Percentiles rank a stretch among this genome's conserved stretches.
These are phyloP conservation scores for Planococcus citri DNA, from an alignment of 1,140 invertebrate genomes.

Conservation along the genomic window DNA sequence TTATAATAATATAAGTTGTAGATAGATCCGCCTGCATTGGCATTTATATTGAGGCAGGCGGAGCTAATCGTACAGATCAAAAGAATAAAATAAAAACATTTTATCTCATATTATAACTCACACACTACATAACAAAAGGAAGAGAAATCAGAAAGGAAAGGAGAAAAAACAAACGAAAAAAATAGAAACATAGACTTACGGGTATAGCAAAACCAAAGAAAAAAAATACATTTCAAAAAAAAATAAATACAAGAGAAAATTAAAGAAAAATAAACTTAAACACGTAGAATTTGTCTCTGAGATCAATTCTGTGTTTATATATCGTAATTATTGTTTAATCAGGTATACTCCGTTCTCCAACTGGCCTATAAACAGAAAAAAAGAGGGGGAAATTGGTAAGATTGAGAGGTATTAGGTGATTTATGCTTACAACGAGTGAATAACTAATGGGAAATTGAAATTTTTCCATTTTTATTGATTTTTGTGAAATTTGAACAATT, in stretches of 20 bases:
- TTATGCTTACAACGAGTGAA: no score
- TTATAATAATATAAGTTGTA: no score
- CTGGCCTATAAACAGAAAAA: constrained; percentile 36
- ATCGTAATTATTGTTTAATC: constrained; percentile 28
- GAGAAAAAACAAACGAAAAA: not conserved
- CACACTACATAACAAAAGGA: constrained; percentile 1
- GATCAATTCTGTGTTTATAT: constrained; percentile 5
- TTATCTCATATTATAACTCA: not conserved
- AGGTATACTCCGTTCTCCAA: constrained; percentile 42
- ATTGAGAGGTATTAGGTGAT: not conserved
- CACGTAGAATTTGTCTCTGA: not conserved
- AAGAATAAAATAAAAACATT: not conserved
- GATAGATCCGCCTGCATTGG: no score
- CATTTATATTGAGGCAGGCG: no score
- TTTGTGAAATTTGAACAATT: no score
- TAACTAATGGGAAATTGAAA: no score
- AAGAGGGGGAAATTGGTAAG: constrained; percentile 1
- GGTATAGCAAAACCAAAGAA: not conserved
- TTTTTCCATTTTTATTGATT: no score
- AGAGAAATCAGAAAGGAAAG: not conserved
- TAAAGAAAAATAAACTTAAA: not conserved
- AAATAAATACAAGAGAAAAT: not conserved
- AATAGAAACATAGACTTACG: not conserved
- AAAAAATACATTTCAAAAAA: not conserved
- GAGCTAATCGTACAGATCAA: not conserved